Percentiles rank a stretch among this genome's conserved stretches.
Conservation (phyloP, 2,113 vertebrate genomes). For the Myanophis thanlyinensis region DNA sequence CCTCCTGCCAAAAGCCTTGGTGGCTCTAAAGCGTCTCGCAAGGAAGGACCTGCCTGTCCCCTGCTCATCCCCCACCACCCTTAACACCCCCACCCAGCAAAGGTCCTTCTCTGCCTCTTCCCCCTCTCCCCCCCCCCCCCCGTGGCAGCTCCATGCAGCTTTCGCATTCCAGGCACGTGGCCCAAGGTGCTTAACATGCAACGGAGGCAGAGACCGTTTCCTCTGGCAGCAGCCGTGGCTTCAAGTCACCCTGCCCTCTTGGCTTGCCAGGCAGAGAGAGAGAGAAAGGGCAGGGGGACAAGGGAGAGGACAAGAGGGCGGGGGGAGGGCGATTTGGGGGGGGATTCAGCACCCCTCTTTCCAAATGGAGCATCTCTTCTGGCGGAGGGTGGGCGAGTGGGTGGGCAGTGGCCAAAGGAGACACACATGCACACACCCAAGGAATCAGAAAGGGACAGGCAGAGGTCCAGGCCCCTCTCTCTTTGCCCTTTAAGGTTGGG, state of each 20-base stretch:
- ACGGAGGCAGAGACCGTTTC: not conserved
- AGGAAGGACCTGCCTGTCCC: not conserved
- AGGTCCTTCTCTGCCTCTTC: not conserved
- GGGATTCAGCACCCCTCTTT: not conserved
- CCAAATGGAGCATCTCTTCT: not conserved
- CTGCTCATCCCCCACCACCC: not conserved
- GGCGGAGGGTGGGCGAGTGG: too few relatives aligned
- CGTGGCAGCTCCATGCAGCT: not conserved
- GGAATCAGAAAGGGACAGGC: not conserved
- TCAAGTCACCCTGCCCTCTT: not conserved
- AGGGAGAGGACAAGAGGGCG: too few relatives aligned
- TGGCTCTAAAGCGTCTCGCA: not conserved
- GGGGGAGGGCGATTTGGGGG: not conserved
- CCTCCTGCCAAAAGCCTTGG: not conserved
- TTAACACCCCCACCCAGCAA: not conserved
- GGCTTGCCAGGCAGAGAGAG: not conserved
- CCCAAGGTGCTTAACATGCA: slow-evolving; percentile 3
- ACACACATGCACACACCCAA: not conserved
- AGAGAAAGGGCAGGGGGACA: not conserved
- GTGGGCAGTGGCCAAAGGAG: not conserved
- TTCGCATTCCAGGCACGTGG: slow-evolving; percentile 4
- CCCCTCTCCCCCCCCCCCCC: not conserved
- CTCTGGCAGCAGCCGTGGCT: not conserved
- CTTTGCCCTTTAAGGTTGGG: not conserved
- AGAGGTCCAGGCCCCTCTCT: not conserved